Conservation (phyloP, 2,888 invertebrate species). For the Amiota communis region DNA sequence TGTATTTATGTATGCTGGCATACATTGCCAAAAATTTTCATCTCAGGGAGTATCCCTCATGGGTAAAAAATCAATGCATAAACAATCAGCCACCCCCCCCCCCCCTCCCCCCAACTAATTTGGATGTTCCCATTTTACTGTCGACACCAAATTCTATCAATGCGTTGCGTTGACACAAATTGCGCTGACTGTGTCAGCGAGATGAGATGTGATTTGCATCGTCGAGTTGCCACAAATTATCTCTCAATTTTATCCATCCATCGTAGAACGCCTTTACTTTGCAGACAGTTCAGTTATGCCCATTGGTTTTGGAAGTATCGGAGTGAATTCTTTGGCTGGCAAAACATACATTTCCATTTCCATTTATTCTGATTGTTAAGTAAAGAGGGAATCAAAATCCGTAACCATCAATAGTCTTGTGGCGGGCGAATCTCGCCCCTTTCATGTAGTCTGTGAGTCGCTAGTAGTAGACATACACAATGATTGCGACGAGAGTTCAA, state of each 20-base stretch:
- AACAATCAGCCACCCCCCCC: too few relatives aligned
- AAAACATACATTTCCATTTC: neutral
- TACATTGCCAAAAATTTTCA: conserved; percentile 12
- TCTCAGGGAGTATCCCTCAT: neutral
- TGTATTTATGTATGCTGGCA: neutral
- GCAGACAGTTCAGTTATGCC: neutral
- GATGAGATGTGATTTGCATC: conserved; percentile 36
- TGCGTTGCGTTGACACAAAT: conserved; percentile 15
- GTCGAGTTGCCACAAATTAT: neutral
- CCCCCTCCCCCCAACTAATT: neutral
- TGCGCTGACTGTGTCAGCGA: conserved; percentile 36
- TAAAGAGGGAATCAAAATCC: too few relatives aligned
- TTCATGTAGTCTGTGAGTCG: too few relatives aligned
- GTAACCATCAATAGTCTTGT: too few relatives aligned
- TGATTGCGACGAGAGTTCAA: conserved; percentile 8
- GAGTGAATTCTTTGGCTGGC: too few relatives aligned
- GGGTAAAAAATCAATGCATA: neutral
- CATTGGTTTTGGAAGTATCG: neutral
- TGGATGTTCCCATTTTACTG: neutral
- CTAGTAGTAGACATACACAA: too few relatives aligned
- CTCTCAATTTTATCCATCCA: neutral
- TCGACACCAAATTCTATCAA: conserved; percentile 1
- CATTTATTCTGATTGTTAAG: neutral
- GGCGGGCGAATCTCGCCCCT: too few relatives aligned
- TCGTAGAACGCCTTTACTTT: conserved; percentile 3